Percentiles rank a stretch among this genome's conserved stretches.
phyloP scores from a whole-genome alignment of 2,888 invertebrate species.

The Hipparchia semele region DNA sequence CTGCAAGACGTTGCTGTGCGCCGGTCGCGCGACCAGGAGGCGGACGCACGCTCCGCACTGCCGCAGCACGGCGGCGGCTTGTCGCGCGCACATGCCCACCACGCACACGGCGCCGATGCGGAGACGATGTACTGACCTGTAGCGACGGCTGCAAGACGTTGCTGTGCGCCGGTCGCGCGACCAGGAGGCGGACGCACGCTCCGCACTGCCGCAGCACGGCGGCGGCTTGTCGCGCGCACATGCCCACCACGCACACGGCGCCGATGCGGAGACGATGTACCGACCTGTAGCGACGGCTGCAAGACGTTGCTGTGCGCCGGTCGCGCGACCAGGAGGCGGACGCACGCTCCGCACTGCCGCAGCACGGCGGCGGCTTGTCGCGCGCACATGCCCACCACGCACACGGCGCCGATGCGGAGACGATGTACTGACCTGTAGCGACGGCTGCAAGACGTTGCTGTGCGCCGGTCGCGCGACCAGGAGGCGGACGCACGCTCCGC shows the following conservation, averaged over 20 bases:
- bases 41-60: conserved; percentile 81
- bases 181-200: conserved; percentile 92
- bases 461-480: conserved; percentile 91
- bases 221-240: conserved; percentile 96
- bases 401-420: conserved; percentile 72
- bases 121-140: background rate
- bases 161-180: conserved; percentile 89
- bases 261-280: conserved; percentile 94
- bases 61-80: conserved; percentile 89
- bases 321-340: conserved; percentile 93
- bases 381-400: conserved; percentile 91
- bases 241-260: conserved; percentile 94
- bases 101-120: background rate
- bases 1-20: conserved; percentile 62
- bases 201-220: conserved; percentile 95
- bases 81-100: conserved; percentile 94
- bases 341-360: conserved; percentile 92
- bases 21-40: conserved; percentile 85
- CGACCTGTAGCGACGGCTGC: conserved; percentile 58
- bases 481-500: conserved; percentile 93
- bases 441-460: conserved; percentile 51
- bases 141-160: conserved; percentile 38
- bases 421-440: conserved; percentile 20
- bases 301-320: conserved; percentile 81
- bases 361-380: conserved; percentile 78